Percentiles rank a stretch among this genome's conserved stretches.
phyloP scores from a whole-genome alignment of 2,888 invertebrate species.

The Nomada lathburiana region DNA sequence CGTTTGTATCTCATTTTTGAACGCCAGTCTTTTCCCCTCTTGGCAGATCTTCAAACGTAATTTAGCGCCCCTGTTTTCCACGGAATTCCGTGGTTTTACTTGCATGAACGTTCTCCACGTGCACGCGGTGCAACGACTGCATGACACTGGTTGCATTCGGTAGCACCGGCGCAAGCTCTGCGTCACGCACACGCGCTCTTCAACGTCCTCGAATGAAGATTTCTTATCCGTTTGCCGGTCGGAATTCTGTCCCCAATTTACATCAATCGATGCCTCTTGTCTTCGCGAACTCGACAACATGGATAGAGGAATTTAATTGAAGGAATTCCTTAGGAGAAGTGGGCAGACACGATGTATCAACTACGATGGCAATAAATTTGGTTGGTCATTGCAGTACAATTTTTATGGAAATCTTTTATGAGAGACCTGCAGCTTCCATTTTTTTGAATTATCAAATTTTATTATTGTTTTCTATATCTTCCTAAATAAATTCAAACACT shows the following conservation, averaged over 20 bases:
- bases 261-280: conserved; percentile 34
- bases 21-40: conserved; percentile 4
- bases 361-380: too few relatives aligned
- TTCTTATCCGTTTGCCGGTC: conserved; percentile 29
- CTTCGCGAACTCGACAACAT: conserved; percentile 7
- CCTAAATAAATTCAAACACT: too few relatives aligned
- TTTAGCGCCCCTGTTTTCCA: conserved; percentile 10
- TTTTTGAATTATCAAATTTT: too few relatives aligned
- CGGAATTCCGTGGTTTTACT: conserved; percentile 26
- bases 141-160: conserved; percentile 72
- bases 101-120: conserved; percentile 45
- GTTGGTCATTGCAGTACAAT: too few relatives aligned
- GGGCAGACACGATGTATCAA: background rate
- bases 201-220: conserved; percentile 52
- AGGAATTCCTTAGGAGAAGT: background rate
- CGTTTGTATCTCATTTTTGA: conserved; percentile 77
- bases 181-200: conserved; percentile 73
- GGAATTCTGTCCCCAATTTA: conserved; percentile 29
- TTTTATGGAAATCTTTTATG: too few relatives aligned
- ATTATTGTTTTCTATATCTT: too few relatives aligned
- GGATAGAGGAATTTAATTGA: background rate
- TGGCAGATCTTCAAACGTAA: conserved; percentile 4
- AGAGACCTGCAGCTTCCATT: too few relatives aligned
- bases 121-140: conserved; percentile 62
- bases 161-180: conserved; percentile 58